phyloP scores from a whole-genome alignment of 2,797 vertebrate genomes.

The Distichodus sexfasciatus region DNA sequence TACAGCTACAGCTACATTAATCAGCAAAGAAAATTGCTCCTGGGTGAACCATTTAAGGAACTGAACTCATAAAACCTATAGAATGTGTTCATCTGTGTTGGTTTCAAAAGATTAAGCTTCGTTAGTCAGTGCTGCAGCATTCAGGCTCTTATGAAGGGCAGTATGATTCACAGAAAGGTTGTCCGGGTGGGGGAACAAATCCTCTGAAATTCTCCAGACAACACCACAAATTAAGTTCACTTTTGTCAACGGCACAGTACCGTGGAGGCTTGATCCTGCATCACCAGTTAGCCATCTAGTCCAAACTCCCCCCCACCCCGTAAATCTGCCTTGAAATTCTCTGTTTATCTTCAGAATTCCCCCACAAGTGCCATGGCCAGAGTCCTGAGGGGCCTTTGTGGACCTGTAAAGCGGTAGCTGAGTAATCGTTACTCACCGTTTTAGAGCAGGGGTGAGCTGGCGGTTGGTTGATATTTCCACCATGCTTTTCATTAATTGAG shows the following conservation, averaged over 20 bases:
- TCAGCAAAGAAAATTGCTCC: no score
- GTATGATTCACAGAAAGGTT: slow-evolving; percentile 9
- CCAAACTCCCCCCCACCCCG: slow-evolving; percentile 63
- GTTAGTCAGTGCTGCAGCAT: not conserved
- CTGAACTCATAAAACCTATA: no score
- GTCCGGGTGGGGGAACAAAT: slow-evolving; percentile 32
- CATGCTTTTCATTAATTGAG: slow-evolving; percentile 54
- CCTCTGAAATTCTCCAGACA: slow-evolving; percentile 75
- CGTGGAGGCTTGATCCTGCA: slow-evolving; percentile 63
- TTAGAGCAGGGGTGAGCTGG: slow-evolving; percentile 27
- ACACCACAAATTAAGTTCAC: slow-evolving; percentile 75
- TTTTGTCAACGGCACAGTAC: slow-evolving; percentile 69
- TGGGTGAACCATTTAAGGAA: no score
- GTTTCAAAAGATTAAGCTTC: slow-evolving; percentile 56
- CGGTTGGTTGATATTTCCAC: slow-evolving; percentile 45
- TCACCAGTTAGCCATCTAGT: slow-evolving; percentile 66
- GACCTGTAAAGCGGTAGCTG: slow-evolving; percentile 43
- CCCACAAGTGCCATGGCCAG: slow-evolving; percentile 31
- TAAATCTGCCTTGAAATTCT: slow-evolving; percentile 73
- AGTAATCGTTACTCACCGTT: slow-evolving; percentile 51
- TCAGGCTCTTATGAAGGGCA: not conserved
- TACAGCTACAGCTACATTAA: no score
- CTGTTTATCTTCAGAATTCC: slow-evolving; percentile 65
- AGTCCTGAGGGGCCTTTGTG: slow-evolving; percentile 32
- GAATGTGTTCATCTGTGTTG: slow-evolving; percentile 72